phyloP scores from a whole-genome alignment of 2,888 invertebrate species.

The Ochropleura plecta region DNA sequence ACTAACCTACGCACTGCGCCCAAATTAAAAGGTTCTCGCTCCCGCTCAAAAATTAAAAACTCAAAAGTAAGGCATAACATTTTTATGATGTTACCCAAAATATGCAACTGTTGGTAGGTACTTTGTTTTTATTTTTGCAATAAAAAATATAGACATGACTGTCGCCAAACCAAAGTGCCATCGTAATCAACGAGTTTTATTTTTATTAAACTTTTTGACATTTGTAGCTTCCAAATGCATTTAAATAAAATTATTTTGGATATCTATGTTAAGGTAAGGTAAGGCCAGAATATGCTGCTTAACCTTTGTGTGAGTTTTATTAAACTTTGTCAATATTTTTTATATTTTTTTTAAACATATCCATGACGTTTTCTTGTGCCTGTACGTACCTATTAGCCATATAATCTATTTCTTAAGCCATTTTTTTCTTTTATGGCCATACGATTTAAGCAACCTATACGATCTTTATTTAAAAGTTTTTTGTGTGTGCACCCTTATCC shows the following conservation, averaged over 20 bases:
- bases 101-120: slow-evolving; percentile 64
- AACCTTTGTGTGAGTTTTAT: slow-evolving; percentile 13
- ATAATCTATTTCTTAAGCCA: not conserved
- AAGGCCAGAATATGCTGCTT: slow-evolving; percentile 16
- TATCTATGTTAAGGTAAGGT: slow-evolving; percentile 50
- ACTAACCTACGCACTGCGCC: not conserved
- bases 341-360: not conserved
- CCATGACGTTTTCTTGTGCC: slow-evolving; percentile 11
- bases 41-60: slow-evolving; percentile 56
- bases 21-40: slow-evolving; percentile 46
- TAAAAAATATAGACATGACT: slow-evolving; percentile 79
- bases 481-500: slow-evolving; percentile 39
- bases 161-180: slow-evolving; percentile 67
- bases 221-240: slow-evolving; percentile 67
- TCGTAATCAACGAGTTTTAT: slow-evolving; percentile 73
- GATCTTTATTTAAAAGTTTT: slow-evolving; percentile 23
- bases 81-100: slow-evolving; percentile 75
- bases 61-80: slow-evolving; percentile 66
- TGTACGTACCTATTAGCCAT: not conserved
- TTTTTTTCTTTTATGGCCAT: not conserved
- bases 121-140: slow-evolving; percentile 70
- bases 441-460: not conserved
- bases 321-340: not conserved
- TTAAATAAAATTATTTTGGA: slow-evolving; percentile 51
- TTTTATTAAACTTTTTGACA: slow-evolving; percentile 59